Evolutionary conservation across 2,888 invertebrate species (phyloP).

Genomic region (Autographa gamma): DNA sequence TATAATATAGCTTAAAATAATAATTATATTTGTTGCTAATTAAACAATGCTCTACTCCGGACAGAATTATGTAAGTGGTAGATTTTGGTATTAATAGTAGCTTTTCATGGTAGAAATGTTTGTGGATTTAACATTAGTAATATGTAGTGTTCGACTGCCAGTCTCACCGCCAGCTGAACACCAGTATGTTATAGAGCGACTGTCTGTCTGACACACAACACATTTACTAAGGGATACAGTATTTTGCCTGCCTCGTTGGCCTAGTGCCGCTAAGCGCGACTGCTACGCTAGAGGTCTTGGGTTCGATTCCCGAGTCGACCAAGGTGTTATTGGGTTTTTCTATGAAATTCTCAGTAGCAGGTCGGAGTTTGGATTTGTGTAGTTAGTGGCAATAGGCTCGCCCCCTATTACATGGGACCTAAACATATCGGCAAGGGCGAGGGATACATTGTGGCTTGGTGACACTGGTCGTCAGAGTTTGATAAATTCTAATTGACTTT

Average conservation of each 20-base stretch:
- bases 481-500: too few species aligned
- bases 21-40: conserved; percentile 32
- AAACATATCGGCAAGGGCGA: too few species aligned
- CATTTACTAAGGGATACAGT: neutral
- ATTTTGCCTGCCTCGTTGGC: too few species aligned
- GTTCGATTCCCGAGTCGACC: too few species aligned
- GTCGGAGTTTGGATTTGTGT: too few species aligned
- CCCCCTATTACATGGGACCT: too few species aligned
- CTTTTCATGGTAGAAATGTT: neutral
- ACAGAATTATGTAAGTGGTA: conserved; percentile 67
- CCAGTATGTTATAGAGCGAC: neutral
- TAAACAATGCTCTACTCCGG: conserved; percentile 51
- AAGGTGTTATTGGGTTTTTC: too few species aligned
- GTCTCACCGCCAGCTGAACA: neutral
- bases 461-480: neutral
- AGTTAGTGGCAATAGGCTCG: too few species aligned
- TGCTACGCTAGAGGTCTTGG: too few species aligned
- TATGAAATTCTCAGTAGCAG: too few species aligned
- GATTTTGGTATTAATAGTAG: conserved; percentile 1
- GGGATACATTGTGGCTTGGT: neutral
- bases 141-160: neutral
- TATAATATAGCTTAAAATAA: neutral
- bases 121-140: neutral
- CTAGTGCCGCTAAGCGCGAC: too few species aligned
- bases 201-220: neutral